phyloP scores from a whole-genome alignment of 2,113 vertebrate species.

The Loxodonta africana region DNA sequence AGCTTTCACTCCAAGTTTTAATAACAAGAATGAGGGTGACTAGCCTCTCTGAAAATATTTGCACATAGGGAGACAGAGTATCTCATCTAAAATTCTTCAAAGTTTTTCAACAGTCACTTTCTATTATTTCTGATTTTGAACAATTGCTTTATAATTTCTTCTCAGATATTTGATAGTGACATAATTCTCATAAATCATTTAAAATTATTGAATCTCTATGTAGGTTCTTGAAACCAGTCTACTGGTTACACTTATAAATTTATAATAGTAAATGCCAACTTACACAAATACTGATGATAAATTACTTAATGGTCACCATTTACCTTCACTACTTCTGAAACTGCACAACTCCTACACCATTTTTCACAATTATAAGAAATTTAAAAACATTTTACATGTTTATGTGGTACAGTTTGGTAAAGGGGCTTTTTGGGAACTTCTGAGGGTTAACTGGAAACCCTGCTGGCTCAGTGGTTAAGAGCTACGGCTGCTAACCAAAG shows the following conservation, averaged over 20 bases:
- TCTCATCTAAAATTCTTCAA: background rate
- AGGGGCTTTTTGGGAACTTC: conserved; percentile 63
- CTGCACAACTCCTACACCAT: background rate
- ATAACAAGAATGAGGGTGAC: background rate
- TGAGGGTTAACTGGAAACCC: conserved; percentile 18
- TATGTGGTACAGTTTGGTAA: conserved; percentile 24
- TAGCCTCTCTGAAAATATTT: background rate
- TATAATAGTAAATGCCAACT: background rate
- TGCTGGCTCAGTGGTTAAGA: too few species aligned
- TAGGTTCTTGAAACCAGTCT: background rate
- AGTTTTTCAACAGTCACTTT: background rate
- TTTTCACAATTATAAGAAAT: conserved; percentile 52
- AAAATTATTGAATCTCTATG: background rate
- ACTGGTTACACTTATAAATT: background rate
- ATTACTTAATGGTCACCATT: background rate
- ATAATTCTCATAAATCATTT: background rate
- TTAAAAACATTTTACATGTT: conserved; percentile 48
- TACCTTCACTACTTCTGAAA: background rate
- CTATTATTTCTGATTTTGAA: background rate
- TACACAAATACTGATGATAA: background rate
- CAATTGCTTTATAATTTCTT: conserved; percentile 9
- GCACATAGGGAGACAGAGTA: background rate
- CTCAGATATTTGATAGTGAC: background rate
- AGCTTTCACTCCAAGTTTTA: background rate
- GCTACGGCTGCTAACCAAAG: too few species aligned